Evolutionary conservation across 2,113 vertebrate genomes (phyloP).

Genomic region (Carlito syrichta): DNA sequence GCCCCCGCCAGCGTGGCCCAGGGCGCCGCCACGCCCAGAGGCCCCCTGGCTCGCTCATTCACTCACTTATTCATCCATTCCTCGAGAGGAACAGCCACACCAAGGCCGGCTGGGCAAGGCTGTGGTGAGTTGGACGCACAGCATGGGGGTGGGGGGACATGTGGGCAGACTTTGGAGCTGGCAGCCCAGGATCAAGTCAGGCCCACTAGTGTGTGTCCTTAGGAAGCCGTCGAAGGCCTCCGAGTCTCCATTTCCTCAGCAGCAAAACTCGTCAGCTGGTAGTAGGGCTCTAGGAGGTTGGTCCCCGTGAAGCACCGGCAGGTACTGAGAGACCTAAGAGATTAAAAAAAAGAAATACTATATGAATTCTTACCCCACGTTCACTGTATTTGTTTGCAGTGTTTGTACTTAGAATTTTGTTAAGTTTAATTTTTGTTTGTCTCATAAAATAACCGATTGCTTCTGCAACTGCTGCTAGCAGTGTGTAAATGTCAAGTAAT

Average conservation of each 20-base stretch:
- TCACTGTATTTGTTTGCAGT: too few relatives aligned
- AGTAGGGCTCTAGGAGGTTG: neutral
- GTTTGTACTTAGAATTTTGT: too few relatives aligned
- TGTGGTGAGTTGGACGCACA: neutral
- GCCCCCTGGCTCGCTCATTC: neutral
- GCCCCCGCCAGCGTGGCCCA: neutral
- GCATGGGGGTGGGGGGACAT: neutral
- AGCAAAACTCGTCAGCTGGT: neutral
- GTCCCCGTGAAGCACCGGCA: neutral
- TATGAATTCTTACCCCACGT: too few relatives aligned
- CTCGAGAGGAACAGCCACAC: neutral
- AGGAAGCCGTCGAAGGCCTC: neutral
- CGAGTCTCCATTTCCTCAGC: neutral
- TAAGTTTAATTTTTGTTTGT: too few relatives aligned
- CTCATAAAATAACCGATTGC: too few relatives aligned
- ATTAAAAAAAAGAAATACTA: too few relatives aligned
- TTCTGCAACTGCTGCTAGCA: too few relatives aligned
- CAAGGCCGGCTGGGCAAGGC: neutral
- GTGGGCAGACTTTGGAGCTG: too few relatives aligned
- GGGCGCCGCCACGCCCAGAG: neutral
- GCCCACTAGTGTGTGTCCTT: fast-evolving
- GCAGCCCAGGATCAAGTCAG: neutral
- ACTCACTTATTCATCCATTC: neutral
- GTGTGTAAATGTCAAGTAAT: too few relatives aligned
- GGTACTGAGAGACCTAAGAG: too few relatives aligned